These are phyloP conservation scores for Yponomeuta sedellus DNA, from an alignment of 2,888 invertebrate genomes.

Conservation along the genomic window DNA sequence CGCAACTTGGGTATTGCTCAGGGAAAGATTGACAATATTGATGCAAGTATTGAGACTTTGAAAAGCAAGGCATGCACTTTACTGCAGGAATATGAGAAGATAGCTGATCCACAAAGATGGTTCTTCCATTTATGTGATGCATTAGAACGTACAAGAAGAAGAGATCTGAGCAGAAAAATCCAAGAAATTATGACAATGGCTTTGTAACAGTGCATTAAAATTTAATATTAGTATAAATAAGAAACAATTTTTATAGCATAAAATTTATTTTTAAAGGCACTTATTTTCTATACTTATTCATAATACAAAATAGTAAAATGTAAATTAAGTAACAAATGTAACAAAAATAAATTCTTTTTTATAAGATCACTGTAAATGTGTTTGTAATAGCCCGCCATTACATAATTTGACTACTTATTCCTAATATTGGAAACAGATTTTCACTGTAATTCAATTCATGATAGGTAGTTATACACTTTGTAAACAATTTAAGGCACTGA, in stretches of 20 bases:
- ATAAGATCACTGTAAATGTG: too few species aligned
- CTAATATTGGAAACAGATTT: too few species aligned
- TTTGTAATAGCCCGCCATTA: too few species aligned
- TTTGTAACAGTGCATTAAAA: constrained; percentile 24
- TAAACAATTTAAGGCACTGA: too few species aligned
- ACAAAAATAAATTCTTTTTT: neutral
- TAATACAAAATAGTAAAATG: neutral
- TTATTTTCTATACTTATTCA: neutral
- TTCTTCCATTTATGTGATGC: constrained; percentile 55
- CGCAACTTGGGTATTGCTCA: constrained; percentile 55
- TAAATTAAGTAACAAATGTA: neutral
- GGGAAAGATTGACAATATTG: constrained; percentile 52
- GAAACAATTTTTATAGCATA: neutral
- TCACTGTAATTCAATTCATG: too few species aligned
- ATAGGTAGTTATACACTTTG: too few species aligned
- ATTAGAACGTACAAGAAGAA: constrained; percentile 50
- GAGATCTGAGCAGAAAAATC: constrained; percentile 46
- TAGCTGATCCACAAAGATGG: constrained; percentile 54
- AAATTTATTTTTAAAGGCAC: neutral
- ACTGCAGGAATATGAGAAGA: constrained; percentile 40
- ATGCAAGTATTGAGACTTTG: constrained; percentile 34
- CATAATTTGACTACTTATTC: too few species aligned
- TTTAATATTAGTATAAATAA: neutral
- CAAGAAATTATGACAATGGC: constrained; percentile 59
- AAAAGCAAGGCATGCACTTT: constrained; percentile 42